phyloP scores from a whole-genome alignment of 2,888 invertebrate genomes.

The Hypselothyrea guttata region DNA sequence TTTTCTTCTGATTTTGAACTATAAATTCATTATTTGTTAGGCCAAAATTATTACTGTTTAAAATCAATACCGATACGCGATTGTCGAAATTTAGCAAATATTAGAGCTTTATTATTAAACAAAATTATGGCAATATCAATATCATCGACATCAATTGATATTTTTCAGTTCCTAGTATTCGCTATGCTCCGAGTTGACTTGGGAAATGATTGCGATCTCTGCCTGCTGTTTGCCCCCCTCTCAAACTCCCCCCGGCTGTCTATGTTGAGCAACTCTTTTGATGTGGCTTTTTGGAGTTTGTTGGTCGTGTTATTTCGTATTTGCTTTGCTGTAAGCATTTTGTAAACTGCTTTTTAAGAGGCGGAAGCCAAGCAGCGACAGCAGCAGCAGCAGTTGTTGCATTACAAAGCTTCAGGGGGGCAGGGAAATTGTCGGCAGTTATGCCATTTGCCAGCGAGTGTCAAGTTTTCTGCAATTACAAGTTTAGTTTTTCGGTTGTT shows the following conservation, averaged over 20 bases:
- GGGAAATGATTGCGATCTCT: slow-evolving; percentile 53
- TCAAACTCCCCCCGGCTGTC: neutral
- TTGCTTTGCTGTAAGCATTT: slow-evolving; percentile 52
- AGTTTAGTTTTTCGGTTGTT: neutral
- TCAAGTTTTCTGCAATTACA: slow-evolving; percentile 35
- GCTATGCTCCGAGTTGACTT: too few relatives aligned
- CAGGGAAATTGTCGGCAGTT: neutral
- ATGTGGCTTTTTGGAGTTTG: slow-evolving; percentile 14
- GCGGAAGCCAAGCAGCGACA: slow-evolving; percentile 45
- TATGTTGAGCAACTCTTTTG: slow-evolving; percentile 38
- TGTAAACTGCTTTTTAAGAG: slow-evolving; percentile 50
- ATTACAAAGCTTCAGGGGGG: neutral
- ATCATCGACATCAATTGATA: too few relatives aligned
- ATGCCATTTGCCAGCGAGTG: slow-evolving; percentile 7
- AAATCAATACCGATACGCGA: too few relatives aligned
- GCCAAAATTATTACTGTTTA: too few relatives aligned
- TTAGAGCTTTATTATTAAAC: too few relatives aligned
- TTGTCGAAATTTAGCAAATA: too few relatives aligned
- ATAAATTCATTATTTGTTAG: too few relatives aligned
- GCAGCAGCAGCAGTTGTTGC: too few relatives aligned
- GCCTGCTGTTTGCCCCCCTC: slow-evolving; percentile 1
- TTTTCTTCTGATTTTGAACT: too few relatives aligned
- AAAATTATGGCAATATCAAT: too few relatives aligned
- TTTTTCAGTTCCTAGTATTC: too few relatives aligned
- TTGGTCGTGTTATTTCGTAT: slow-evolving; percentile 16